Conservation (phyloP, 2,113 vertebrate species). For the Nerophis ophidion region DNA sequence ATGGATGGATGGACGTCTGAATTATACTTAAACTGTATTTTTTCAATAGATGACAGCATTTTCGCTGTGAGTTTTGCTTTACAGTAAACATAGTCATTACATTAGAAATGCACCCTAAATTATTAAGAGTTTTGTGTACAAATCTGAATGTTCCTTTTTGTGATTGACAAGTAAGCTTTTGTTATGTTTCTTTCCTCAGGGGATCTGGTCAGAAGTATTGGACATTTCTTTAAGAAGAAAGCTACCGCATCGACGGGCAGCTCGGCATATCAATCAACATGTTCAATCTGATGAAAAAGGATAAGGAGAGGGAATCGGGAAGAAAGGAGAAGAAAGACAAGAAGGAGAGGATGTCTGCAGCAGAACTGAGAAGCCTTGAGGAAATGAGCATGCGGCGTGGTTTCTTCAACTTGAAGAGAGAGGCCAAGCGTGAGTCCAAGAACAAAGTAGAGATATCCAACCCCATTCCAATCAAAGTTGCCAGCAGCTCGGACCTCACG, state of each 20-base stretch:
- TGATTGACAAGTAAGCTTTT: neutral
- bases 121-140: neutral
- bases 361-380: conserved; percentile 89
- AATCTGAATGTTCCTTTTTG: neutral
- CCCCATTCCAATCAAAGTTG: conserved; percentile 93
- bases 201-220: conserved; percentile 22
- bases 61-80: too few relatives aligned
- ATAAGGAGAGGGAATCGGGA: conserved; percentile 78
- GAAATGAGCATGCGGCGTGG: conserved; percentile 92
- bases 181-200: conserved; percentile 22
- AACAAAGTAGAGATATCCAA: conserved; percentile 89
- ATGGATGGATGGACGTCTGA: too few relatives aligned
- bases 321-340: conserved; percentile 92
- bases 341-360: conserved; percentile 91
- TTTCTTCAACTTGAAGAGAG: conserved; percentile 90
- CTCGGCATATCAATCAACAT: conserved; percentile 36
- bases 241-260: conserved; percentile 22
- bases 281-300: conserved; percentile 89
- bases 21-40: too few relatives aligned
- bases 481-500: conserved; percentile 82
- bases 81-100: too few relatives aligned
- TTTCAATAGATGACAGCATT: too few relatives aligned
- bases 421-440: conserved; percentile 84
- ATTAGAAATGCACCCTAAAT: neutral
- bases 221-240: conserved; percentile 44